Percentiles rank a stretch among this genome's conserved stretches.
Conservation (phyloP, 2,888 invertebrate genomes). For the Drosophila prolongata region DNA sequence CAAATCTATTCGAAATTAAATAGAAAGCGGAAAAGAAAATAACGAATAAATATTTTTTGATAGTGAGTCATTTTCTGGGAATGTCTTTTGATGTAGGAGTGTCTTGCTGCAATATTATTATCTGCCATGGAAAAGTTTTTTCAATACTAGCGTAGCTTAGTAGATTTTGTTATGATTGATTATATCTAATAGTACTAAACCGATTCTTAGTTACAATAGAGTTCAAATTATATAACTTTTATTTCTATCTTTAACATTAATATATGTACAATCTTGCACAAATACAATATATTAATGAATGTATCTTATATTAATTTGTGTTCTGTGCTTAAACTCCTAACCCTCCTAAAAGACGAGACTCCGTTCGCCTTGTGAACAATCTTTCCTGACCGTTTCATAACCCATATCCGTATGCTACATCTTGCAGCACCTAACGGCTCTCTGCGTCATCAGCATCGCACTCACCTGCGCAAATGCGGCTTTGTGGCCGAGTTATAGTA, state of each 20-base stretch:
- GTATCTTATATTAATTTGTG: too few species aligned
- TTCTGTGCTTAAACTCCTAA: too few species aligned
- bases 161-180: too few species aligned
- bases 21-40: background rate
- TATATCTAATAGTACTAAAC: too few species aligned
- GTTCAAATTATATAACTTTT: too few species aligned
- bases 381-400: conserved; percentile 21
- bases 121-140: too few species aligned
- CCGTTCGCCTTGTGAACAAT: background rate
- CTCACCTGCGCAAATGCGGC: conserved; percentile 77
- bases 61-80: conserved; percentile 1
- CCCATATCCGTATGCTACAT: conserved; percentile 37
- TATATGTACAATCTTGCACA: too few species aligned
- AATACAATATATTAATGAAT: too few species aligned
- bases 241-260: too few species aligned
- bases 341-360: background rate
- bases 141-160: too few species aligned
- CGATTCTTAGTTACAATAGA: too few species aligned
- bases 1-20: background rate
- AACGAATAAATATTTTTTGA: background rate
- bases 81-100: background rate
- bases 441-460: conserved; percentile 80
- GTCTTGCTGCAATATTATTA: too few species aligned
- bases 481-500: conserved; percentile 81
- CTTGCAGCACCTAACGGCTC: conserved; percentile 78